Evolutionary conservation across 2,113 vertebrate species (phyloP), one percentile per base, ranked within the genome.

Genomic region (Nematolebias whitei): DNA sequence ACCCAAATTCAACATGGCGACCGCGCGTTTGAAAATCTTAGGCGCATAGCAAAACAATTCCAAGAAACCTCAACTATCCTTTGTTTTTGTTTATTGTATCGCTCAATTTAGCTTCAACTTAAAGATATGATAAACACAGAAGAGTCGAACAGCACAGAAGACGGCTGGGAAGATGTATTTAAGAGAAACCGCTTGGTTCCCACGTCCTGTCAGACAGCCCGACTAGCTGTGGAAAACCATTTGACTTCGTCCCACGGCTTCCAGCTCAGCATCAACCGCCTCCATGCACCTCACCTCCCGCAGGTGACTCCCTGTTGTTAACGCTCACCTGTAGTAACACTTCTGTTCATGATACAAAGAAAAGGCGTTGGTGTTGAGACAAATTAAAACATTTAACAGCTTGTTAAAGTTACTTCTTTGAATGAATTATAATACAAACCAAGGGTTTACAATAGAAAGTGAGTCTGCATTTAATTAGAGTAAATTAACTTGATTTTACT

Each of bases 81-180:
- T 20, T 0, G 2, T 1, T 43, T 1, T 41, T 9, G 24, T 2
- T 15, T 16, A 8, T 12, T 29, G 4, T 10, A 4, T 24, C 4
- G 2, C 12, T 53, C 0, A 4, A 12, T 6, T 44, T 12, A 20
- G 2, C 22, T 16, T 1, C 50, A 39, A 59, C 32, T 18, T 0
- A 8, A 22, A 2, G 55, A 3, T 13, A 83, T 86, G 84, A 70
- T 80, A 0, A 71, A 68, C 47, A 47, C 38, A 29, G 81, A 64
- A 39, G 79, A 72, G 6, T 0, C 1, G 0, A 0, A 58, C 70
- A 50, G n/a, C 7, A 90, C 91, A 92, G 65, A 68, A 54, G 78
- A 61, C 0, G 84, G 91, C 63, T 96, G 96, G 96, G 91, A 79
- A 3, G 71, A 59, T 35, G 26, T 83, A 69, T 95, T 96, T 53